Evolutionary conservation across 2,888 invertebrate species (phyloP), one percentile per base, ranked within the genome.

Genomic region (Marasmarcha lunaedactyla): DNA sequence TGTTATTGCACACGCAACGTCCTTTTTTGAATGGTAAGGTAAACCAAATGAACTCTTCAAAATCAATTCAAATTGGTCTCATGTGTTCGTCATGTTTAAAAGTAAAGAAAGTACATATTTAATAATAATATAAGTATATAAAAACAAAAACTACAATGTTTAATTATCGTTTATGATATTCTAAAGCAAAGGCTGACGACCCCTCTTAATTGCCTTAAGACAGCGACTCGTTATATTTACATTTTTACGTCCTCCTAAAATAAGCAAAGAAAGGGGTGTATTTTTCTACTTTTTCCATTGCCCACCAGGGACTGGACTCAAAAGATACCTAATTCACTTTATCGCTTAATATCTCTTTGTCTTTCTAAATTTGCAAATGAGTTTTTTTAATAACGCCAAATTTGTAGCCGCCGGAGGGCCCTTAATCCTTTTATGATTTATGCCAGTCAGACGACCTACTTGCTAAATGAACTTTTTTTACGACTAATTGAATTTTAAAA

Each of bases 301-400:
- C 58, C 55, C 60, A 54, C 57, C 54, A 55, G 62, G 62, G 68
- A 20, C 63, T 60, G 53, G 50, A 47, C 45, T 51, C 59, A 63
- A 66, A 52, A 70, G 74, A 78, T 74, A n/a, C n/a, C n/a, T n/a
- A 74, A 79, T 76, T 71, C 72, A 71, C 63, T 79, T 77, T 77
- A 79, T 77, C 73, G 66, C 68, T 71, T 72, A 73, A 72, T 72
- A 81, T 77, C 72, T 72, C 63, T 70, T 77, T 74, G 78, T 79
- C 77, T 78, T 74, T 72, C 63, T 61, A 71, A 79, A 79, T 79
- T 79, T 77, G 78, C 72, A 76, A 79, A 81, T 79, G 77, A 78
- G 72, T 77, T 78, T 79, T 79, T 81, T 79, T 81, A 78, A 81
- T 78, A 77, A 78, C 70, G 62, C 63, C 76, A 68, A 77, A 76